These are phyloP conservation scores for Menidia beryllina DNA, from an alignment of 2,113 vertebrate species.

Conservation along the genomic window DNA sequence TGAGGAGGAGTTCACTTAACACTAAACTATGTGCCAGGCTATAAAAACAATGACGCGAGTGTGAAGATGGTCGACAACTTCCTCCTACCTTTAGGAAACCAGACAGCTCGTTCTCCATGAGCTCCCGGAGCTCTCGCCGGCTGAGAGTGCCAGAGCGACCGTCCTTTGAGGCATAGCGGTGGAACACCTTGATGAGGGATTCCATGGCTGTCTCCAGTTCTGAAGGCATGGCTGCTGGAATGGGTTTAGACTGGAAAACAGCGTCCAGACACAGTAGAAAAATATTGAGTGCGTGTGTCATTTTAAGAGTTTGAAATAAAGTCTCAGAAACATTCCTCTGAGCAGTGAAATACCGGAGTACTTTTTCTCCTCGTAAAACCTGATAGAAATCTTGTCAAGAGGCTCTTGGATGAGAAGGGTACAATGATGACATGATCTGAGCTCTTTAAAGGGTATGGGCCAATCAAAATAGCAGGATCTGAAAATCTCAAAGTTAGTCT, in stretches of 20 bases:
- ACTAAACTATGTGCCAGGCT: not conserved
- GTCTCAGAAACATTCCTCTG: not conserved
- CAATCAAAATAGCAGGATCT: not conserved
- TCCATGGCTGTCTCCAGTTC: constrained; percentile 91
- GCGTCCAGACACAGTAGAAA: not conserved
- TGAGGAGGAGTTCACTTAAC: not conserved
- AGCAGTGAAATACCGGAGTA: not conserved
- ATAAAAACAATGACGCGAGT: not conserved
- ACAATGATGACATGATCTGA: constrained; percentile 3
- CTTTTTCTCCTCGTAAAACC: not conserved
- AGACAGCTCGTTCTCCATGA: constrained; percentile 86
- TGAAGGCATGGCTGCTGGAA: constrained; percentile 81
- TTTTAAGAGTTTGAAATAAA: not conserved
- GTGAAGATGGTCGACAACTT: not conserved
- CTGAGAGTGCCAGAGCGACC: constrained; percentile 78
- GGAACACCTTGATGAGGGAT: constrained; percentile 88
- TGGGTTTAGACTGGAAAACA: constrained; percentile 36
- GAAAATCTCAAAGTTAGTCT: not conserved
- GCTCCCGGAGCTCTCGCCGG: constrained; percentile 81
- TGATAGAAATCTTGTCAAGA: not conserved
- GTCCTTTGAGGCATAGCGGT: constrained; percentile 84
- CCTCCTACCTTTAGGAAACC: constrained; percentile 84
- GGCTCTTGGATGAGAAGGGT: not conserved
- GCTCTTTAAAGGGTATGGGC: not conserved
- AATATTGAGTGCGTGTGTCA: not conserved